Evolutionary conservation across 2,888 invertebrate genomes (phyloP).

Genomic region (Ecliptopera silaceata): DNA sequence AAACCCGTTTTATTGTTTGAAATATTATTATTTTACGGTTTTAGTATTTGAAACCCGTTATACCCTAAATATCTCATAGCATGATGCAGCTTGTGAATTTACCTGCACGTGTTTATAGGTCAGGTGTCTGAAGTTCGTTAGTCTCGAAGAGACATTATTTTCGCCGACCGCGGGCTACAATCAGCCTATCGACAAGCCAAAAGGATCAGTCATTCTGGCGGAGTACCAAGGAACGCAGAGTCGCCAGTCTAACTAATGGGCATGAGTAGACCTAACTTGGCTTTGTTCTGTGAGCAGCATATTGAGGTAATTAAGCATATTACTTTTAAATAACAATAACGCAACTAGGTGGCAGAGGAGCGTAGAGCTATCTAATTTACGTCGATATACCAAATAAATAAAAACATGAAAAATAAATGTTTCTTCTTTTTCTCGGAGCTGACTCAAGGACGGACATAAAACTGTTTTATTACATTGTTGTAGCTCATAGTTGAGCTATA

Average conservation of each 20-base stretch:
- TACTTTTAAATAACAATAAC: background rate
- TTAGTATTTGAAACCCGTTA: too few relatives aligned
- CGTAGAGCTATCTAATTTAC: background rate
- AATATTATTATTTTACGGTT: too few relatives aligned
- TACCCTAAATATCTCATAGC: constrained; percentile 29
- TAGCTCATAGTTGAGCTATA: constrained; percentile 44
- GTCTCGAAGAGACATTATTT: constrained; percentile 81
- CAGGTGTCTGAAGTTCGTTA: constrained; percentile 79
- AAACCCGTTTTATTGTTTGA: too few relatives aligned
- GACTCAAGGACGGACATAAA: constrained; percentile 38
- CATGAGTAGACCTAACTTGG: constrained; percentile 78
- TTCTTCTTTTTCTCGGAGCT: constrained; percentile 31
- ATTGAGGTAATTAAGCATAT: background rate
- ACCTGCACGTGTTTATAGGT: constrained; percentile 71
- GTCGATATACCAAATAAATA: constrained; percentile 30
- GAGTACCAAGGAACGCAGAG: constrained; percentile 79
- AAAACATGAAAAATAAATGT: constrained; percentile 24
- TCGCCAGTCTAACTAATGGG: constrained; percentile 73
- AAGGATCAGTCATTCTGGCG: constrained; percentile 80
- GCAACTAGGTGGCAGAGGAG: background rate
- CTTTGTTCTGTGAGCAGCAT: constrained; percentile 53
- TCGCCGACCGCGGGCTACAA: constrained; percentile 66
- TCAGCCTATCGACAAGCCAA: constrained; percentile 78
- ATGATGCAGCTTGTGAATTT: constrained; percentile 44
- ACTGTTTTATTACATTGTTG: constrained; percentile 45